These are phyloP conservation scores for Drosophila putrida DNA, from an alignment of 2,888 invertebrate genomes.

Conservation along the genomic window DNA sequence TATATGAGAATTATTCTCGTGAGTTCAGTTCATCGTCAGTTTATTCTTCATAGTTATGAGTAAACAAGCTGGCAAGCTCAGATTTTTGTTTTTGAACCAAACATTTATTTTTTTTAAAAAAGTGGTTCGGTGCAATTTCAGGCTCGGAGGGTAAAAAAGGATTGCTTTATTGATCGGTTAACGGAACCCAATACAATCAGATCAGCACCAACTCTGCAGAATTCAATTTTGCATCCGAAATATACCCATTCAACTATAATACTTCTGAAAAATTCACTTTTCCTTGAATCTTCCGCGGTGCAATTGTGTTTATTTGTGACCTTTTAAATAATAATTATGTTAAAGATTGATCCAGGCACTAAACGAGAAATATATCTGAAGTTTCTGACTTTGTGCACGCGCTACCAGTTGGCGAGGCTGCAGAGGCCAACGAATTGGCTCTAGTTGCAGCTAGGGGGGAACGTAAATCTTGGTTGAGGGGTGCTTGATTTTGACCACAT, in stretches of 20 bases:
- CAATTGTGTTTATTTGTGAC: not conserved
- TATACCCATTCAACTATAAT: not conserved
- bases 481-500: constrained; percentile 82
- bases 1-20: constrained; percentile 59
- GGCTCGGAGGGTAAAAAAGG: constrained; percentile 3
- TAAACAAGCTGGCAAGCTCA: constrained; percentile 6
- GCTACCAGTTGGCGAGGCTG: constrained; percentile 90
- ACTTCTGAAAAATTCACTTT: not conserved
- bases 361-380: constrained; percentile 84
- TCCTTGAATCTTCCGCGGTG: not conserved
- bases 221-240: not conserved
- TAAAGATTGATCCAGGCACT: constrained; percentile 52
- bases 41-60: not conserved
- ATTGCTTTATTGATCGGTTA: no score
- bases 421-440: constrained; percentile 90
- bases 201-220: not conserved
- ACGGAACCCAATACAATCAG: not conserved
- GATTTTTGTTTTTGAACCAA: constrained; percentile 1
- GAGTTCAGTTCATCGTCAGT: constrained; percentile 42
- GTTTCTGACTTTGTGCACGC: constrained; percentile 89
- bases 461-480: constrained; percentile 88
- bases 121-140: not conserved
- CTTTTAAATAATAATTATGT: not conserved
- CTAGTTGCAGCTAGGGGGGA: constrained; percentile 90
- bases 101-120: not conserved